phyloP scores from a whole-genome alignment of 30 jellyfish, hydroid and myxozoan species.

The Pelagia noctiluca region DNA sequence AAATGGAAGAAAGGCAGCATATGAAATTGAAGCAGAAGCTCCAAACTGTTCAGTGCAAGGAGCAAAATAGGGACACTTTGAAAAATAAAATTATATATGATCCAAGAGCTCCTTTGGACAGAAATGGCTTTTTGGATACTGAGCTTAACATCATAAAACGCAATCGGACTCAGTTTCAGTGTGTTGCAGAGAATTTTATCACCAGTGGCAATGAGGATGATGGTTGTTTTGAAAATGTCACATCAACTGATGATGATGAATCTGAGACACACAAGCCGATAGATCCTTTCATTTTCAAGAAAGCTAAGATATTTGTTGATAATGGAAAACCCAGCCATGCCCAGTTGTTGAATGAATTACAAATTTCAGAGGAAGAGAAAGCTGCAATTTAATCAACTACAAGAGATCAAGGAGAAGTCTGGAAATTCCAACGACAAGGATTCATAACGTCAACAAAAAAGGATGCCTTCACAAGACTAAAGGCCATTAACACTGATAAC shows the following conservation, averaged over 20 bases:
- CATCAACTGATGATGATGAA: conserved; percentile 40
- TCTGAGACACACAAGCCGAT: conserved; percentile 49
- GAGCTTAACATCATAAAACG: conserved; percentile 54
- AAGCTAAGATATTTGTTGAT: conserved; percentile 25
- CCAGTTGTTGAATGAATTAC: conserved; percentile 45
- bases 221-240: conserved; percentile 38
- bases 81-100: conserved; percentile 42
- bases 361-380: conserved; percentile 56
- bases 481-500: conserved; percentile 43
- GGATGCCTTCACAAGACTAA: conserved; percentile 51
- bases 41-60: conserved; percentile 25
- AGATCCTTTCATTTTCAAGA: conserved; percentile 63
- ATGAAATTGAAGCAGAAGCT: conserved; percentile 47
- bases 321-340: conserved; percentile 54
- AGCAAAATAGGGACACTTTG: conserved; percentile 51
- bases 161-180: conserved; percentile 55
- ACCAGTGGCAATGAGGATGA: conserved; percentile 65
- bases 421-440: conserved; percentile 54
- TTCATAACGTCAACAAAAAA: conserved; percentile 52
- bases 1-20: conserved; percentile 40
- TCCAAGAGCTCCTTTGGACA: conserved; percentile 57
- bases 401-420: conserved; percentile 58
- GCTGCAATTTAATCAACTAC: conserved; percentile 42
- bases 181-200: conserved; percentile 67
- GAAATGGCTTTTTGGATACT: conserved; percentile 49